A percentile compares a stretch with the other conserved stretches of the same genome.
phyloP scores from a whole-genome alignment of 2,797 vertebrate genomes.

The Cephalopachus bancanus region DNA sequence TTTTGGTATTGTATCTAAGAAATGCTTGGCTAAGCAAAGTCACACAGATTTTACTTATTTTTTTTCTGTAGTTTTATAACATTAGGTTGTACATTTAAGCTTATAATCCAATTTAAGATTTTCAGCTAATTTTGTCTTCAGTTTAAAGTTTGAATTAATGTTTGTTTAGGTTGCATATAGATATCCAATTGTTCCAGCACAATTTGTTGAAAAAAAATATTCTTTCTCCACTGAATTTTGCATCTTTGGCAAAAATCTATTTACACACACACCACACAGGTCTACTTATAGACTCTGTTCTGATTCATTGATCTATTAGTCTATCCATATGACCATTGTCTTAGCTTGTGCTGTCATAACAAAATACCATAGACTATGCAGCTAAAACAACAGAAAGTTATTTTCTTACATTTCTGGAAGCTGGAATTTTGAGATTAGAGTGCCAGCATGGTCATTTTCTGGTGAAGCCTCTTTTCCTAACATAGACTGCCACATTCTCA shows the following conservation, averaged over 20 bases:
- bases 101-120: constrained; percentile 9
- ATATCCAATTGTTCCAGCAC: background rate
- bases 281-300: background rate
- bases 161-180: background rate
- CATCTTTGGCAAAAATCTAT: constrained; percentile 28
- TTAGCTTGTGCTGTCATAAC: background rate
- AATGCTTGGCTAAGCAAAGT: background rate
- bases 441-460: background rate
- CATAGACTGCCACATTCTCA: background rate
- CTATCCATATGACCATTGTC: background rate
- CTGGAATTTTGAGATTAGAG: background rate
- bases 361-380: background rate
- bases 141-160: background rate
- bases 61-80: background rate
- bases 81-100: background rate
- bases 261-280: background rate
- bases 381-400: background rate
- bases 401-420: background rate
- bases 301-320: background rate
- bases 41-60: background rate
- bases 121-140: background rate
- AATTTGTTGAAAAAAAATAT: constrained; percentile 41
- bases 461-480: background rate
- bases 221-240: background rate
- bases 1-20: constrained; percentile 34